Percentiles rank a stretch among this genome's conserved stretches.
phyloP scores from a whole-genome alignment of 2,888 invertebrate genomes.

The Synanthedon andrenaeformis region DNA sequence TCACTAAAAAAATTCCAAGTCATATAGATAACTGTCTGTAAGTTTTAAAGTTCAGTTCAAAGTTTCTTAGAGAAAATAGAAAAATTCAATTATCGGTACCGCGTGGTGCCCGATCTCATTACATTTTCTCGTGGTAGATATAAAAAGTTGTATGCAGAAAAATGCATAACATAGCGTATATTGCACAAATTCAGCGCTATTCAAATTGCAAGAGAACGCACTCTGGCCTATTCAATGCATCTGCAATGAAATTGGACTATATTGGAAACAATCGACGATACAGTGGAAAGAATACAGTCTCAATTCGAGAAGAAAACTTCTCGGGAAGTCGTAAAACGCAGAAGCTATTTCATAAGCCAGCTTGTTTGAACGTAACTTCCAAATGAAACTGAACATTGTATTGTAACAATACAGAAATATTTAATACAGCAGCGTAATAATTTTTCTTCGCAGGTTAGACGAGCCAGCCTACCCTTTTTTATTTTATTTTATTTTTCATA shows the following conservation, averaged over 20 bases:
- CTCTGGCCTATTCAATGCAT: background rate
- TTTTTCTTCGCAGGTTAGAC: no score
- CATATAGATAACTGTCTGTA: no score
- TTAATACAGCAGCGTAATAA: background rate
- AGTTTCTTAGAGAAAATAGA: no score
- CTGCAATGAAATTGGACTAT: conserved; percentile 18
- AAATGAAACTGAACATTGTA: background rate
- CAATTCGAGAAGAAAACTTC: conserved; percentile 2
- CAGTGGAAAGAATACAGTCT: background rate
- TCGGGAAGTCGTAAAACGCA: conserved; percentile 2
- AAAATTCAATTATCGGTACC: no score
- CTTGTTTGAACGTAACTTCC: background rate
- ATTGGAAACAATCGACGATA: conserved; percentile 14
- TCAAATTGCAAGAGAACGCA: background rate
- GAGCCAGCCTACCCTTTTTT: no score
- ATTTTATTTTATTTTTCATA: no score
- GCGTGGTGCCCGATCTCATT: no score
- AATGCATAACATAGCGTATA: background rate
- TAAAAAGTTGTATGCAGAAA: no score
- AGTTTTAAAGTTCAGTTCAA: no score
- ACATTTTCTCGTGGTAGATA: no score
- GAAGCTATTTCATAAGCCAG: conserved; percentile 2
- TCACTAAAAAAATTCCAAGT: no score
- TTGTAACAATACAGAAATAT: background rate
- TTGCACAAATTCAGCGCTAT: background rate